Evolutionary conservation across 2,113 vertebrate genomes (phyloP).

Genomic region (Dascyllus trimaculatus): DNA sequence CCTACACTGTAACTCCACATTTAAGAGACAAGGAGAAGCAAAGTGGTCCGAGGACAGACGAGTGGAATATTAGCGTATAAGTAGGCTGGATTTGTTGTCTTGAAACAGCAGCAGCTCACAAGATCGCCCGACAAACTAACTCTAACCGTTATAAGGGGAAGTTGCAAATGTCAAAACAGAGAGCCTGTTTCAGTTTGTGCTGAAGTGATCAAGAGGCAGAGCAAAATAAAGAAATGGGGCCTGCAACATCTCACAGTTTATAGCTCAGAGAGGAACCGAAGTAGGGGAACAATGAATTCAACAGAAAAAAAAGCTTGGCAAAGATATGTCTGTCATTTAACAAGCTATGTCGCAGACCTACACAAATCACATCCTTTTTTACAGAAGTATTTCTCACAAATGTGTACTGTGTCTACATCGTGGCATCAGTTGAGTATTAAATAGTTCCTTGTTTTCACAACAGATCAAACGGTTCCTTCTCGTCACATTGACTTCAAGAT

Average conservation of each 20-base stretch:
- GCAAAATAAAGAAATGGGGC: slow-evolving; percentile 36
- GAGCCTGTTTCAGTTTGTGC: neutral
- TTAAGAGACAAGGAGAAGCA: neutral
- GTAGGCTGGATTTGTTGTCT: slow-evolving; percentile 9
- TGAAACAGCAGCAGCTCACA: neutral
- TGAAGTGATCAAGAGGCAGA: slow-evolving; percentile 7
- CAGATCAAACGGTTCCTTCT: slow-evolving; percentile 19
- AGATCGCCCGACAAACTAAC: neutral
- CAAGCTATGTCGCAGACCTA: neutral
- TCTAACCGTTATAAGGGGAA: slow-evolving; percentile 16
- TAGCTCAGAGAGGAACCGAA: slow-evolving; percentile 48
- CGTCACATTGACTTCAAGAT: neutral
- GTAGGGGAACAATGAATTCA: slow-evolving; percentile 4
- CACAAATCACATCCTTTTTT: slow-evolving; percentile 28
- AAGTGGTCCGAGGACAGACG: neutral
- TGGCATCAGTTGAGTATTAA: neutral
- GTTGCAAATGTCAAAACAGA: neutral
- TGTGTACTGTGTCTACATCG: neutral
- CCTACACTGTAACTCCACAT: neutral
- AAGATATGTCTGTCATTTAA: neutral
- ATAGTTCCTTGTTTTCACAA: slow-evolving; percentile 42
- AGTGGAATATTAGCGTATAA: neutral
- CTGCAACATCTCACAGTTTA: slow-evolving; percentile 48
- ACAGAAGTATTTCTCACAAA: slow-evolving; percentile 31
- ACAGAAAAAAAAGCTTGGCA: neutral